phyloP scores from a whole-genome alignment of 2,888 invertebrate species.

The Hypena proboscidalis region DNA sequence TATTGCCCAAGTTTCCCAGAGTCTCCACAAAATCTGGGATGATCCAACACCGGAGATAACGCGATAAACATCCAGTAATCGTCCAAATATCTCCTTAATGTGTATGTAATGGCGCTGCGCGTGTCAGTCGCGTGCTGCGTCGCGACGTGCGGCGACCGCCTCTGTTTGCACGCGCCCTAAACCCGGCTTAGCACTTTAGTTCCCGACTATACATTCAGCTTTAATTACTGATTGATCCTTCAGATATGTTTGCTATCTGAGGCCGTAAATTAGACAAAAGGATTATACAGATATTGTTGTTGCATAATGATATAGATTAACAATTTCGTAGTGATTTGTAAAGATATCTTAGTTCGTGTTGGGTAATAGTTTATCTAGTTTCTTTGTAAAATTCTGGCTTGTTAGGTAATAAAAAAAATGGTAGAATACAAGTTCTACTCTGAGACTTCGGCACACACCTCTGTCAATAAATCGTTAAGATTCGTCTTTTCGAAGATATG shows the following conservation, averaged over 20 bases:
- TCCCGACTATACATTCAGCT: constrained; percentile 59
- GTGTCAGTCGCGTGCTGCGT: constrained; percentile 61
- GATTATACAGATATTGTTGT: constrained; percentile 49
- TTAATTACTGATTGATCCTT: constrained; percentile 79
- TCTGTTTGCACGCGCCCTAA: constrained; percentile 66
- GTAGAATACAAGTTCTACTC: too few relatives aligned
- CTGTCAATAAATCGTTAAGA: too few relatives aligned
- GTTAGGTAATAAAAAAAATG: too few relatives aligned
- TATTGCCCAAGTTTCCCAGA: constrained; percentile 59
- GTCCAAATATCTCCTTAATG: constrained; percentile 76
- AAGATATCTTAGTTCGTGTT: constrained; percentile 8
- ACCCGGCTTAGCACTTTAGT: constrained; percentile 80
- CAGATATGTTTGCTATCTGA: constrained; percentile 58
- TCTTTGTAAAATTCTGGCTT: not conserved
- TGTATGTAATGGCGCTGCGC: constrained; percentile 70
- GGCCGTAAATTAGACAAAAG: constrained; percentile 73
- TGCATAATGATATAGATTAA: constrained; percentile 43
- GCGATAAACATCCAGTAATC: constrained; percentile 76
- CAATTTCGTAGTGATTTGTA: constrained; percentile 36
- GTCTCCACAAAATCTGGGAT: constrained; percentile 64
- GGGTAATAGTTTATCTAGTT: not conserved
- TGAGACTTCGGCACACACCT: too few relatives aligned
- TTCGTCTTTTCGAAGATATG: too few relatives aligned
- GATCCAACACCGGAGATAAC: constrained; percentile 71
- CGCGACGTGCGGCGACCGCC: constrained; percentile 29